These are phyloP conservation scores for Calameuta pallipes DNA, from an alignment of 2,888 invertebrate species.

Conservation along the genomic window DNA sequence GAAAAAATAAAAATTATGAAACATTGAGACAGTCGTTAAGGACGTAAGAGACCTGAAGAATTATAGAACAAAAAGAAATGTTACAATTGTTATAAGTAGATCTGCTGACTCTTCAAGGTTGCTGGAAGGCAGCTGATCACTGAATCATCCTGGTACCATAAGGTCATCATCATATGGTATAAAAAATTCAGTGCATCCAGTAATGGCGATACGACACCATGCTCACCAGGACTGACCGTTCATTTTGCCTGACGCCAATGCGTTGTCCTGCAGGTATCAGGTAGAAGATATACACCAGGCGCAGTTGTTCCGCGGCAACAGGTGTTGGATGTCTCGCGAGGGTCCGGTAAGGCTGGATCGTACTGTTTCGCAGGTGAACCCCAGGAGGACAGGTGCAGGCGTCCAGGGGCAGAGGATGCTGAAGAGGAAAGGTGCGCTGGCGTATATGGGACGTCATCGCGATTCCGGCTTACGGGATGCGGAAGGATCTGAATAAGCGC, in stretches of 20 bases:
- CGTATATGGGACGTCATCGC: not conserved
- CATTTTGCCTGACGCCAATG: not conserved
- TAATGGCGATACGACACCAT: not conserved
- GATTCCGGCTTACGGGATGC: not conserved
- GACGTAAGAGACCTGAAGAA: not conserved
- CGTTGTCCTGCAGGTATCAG: not conserved
- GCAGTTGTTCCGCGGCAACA: constrained; percentile 25
- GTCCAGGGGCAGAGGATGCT: not conserved
- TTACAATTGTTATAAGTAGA: not conserved
- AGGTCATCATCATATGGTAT: not conserved
- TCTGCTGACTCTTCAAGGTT: not conserved
- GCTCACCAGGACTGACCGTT: not conserved
- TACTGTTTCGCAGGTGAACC: constrained; percentile 49
- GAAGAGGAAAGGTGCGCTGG: not conserved
- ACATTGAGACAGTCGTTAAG: not conserved
- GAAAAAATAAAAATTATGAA: not conserved
- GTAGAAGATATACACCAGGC: not conserved
- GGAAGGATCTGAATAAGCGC: not conserved
- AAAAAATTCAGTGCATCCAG: not conserved
- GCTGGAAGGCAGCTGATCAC: not conserved
- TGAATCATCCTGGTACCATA: not conserved
- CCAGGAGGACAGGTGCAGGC: constrained; percentile 29
- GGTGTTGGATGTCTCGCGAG: constrained; percentile 33
- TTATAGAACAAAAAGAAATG: not conserved
- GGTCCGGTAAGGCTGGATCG: constrained; percentile 23